phyloP scores from a whole-genome alignment of 2,888 invertebrate species.

The Trichogramma evanescens region DNA sequence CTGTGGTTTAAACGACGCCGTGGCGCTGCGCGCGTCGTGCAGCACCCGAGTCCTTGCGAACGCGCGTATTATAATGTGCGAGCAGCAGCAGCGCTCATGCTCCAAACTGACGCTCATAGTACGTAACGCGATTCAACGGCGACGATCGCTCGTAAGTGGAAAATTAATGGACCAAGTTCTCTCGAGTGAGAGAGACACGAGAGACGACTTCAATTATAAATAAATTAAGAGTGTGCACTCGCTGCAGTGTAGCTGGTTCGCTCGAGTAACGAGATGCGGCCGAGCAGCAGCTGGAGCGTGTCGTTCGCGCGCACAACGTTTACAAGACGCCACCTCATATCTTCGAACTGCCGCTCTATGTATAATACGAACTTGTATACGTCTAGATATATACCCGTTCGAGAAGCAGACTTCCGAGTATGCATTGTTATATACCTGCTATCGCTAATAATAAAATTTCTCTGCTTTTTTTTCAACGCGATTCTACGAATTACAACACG shows the following conservation, averaged over 20 bases:
- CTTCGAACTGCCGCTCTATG: too few species aligned
- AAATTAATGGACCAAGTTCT: slow-evolving; percentile 3
- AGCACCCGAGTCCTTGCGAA: background rate
- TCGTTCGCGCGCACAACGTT: background rate
- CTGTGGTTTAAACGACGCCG: background rate
- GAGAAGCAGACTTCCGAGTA: too few species aligned
- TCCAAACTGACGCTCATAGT: slow-evolving; percentile 23
- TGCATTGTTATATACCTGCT: too few species aligned
- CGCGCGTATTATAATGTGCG: background rate
- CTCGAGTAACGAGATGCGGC: background rate
- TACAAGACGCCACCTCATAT: background rate
- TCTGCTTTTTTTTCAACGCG: too few species aligned
- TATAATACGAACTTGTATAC: too few species aligned
- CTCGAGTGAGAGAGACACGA: background rate
- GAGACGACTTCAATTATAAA: slow-evolving; percentile 8
- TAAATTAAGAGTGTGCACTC: slow-evolving; percentile 1
- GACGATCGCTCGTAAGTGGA: slow-evolving; percentile 13
- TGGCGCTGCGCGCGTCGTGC: background rate
- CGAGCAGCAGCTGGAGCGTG: background rate
- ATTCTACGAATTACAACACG: too few species aligned
- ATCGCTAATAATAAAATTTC: too few species aligned
- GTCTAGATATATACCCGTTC: too few species aligned
- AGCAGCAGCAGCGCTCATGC: slow-evolving; percentile 15
- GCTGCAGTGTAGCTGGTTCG: background rate
- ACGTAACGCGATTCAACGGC: too few species aligned